phyloP scores from a whole-genome alignment of 2,888 invertebrate species.

The Scelioninae gen. 1 region DNA sequence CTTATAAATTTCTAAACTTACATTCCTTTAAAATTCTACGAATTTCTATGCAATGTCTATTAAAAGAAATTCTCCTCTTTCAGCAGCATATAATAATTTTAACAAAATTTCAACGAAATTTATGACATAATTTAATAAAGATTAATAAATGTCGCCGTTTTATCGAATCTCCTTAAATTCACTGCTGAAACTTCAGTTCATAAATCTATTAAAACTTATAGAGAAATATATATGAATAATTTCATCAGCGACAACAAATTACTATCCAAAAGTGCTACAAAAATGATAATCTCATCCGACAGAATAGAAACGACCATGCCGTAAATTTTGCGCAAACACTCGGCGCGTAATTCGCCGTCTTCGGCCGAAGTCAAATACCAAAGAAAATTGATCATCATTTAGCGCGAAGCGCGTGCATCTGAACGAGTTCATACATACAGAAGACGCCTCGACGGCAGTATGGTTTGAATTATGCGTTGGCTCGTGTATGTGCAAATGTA shows the following conservation, averaged over 20 bases:
- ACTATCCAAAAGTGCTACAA: conserved; percentile 3
- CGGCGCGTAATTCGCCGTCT: conserved; percentile 38
- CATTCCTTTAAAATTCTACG: too few species aligned
- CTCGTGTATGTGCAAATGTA: conserved; percentile 74
- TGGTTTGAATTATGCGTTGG: conserved; percentile 68
- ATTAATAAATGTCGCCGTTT: too few species aligned
- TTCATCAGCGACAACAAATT: not conserved
- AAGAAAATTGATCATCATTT: conserved; percentile 68
- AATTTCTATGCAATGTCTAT: too few species aligned
- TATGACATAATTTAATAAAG: too few species aligned
- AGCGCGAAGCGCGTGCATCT: conserved; percentile 52
- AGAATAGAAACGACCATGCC: conserved; percentile 17
- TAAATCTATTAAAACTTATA: not conserved
- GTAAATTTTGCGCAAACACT: conserved; percentile 40
- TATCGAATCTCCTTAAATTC: too few species aligned
- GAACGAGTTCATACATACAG: conserved; percentile 69
- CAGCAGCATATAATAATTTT: too few species aligned
- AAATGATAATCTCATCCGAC: conserved; percentile 10
- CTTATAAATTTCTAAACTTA: too few species aligned
- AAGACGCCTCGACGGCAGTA: conserved; percentile 51
- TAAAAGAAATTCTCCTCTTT: too few species aligned
- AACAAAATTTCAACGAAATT: too few species aligned
- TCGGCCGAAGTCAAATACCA: conserved; percentile 52
- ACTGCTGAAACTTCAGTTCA: too few species aligned
- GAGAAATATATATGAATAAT: not conserved